These are phyloP conservation scores for Anarrhichthys ocellatus DNA, from an alignment of 2,113 vertebrate species.

Conservation along the genomic window DNA sequence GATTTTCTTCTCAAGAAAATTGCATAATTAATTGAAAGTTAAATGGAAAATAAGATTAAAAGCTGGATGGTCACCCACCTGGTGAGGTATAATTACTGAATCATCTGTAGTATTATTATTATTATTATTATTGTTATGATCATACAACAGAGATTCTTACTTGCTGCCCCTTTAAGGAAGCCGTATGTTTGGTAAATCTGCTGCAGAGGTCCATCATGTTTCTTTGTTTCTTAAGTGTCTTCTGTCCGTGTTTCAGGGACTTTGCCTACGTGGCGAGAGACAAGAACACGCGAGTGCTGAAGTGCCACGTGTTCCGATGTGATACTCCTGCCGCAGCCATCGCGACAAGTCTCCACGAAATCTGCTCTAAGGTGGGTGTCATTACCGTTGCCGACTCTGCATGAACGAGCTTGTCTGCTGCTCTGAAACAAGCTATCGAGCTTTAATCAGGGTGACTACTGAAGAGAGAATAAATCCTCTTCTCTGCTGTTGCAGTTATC, in stretches of 20 bases:
- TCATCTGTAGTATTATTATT: neutral
- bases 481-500: conserved; percentile 10
- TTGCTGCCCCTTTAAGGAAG: conserved; percentile 19
- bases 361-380: conserved; percentile 93
- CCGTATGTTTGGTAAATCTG: conserved; percentile 1
- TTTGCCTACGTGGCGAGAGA: conserved; percentile 98
- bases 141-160: neutral
- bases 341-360: conserved; percentile 96
- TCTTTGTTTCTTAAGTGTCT: neutral
- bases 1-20: neutral
- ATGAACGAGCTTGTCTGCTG: conserved; percentile 29
- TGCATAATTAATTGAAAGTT: neutral
- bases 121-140: neutral
- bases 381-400: neutral
- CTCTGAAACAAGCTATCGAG: conserved; percentile 24
- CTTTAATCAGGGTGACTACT: conserved; percentile 16
- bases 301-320: conserved; percentile 99
- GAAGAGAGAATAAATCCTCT: neutral
- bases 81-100: neutral
- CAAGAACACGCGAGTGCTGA: conserved; percentile 95
- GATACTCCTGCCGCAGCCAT: conserved; percentile 97
- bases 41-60: neutral
- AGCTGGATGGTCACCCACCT: no score
- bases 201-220: neutral
- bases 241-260: conserved; percentile 83